Conservation (phyloP, 2,888 invertebrate genomes). For the Mythimna loreyi region DNA sequence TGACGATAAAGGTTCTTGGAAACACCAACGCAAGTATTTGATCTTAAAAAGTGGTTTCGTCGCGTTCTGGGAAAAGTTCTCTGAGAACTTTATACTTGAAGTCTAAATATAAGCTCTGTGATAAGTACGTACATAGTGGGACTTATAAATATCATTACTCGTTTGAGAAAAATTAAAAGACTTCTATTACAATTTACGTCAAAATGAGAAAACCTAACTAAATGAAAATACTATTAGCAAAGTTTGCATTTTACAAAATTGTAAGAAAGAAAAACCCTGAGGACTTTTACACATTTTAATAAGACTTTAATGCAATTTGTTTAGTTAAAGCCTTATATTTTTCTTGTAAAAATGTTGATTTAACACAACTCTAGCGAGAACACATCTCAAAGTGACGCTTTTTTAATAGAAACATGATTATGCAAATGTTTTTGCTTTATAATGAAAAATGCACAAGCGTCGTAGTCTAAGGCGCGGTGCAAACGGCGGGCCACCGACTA, state of each 20-base stretch:
- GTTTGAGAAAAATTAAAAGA: constrained; percentile 5
- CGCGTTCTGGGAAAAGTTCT: neutral
- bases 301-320: constrained; percentile 56
- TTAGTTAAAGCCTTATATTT: constrained; percentile 15
- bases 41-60: neutral
- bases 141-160: neutral
- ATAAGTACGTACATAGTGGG: neutral
- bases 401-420: constrained; percentile 69
- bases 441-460: constrained; percentile 74
- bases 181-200: neutral
- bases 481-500: no score
- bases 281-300: constrained; percentile 45
- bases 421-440: constrained; percentile 70
- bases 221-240: constrained; percentile 39
- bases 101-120: neutral
- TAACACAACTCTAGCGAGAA: constrained; percentile 43
- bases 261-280: constrained; percentile 32
- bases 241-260: constrained; percentile 24
- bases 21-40: neutral
- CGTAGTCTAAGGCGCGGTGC: constrained; percentile 37
- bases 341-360: constrained; percentile 43
- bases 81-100: neutral
- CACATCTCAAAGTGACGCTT: constrained; percentile 57
- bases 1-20: neutral
- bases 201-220: constrained; percentile 20